Percentiles rank a stretch among this genome's conserved stretches.
Conservation (phyloP, 2,888 invertebrate genomes). For the Eumerus sabulonum region DNA sequence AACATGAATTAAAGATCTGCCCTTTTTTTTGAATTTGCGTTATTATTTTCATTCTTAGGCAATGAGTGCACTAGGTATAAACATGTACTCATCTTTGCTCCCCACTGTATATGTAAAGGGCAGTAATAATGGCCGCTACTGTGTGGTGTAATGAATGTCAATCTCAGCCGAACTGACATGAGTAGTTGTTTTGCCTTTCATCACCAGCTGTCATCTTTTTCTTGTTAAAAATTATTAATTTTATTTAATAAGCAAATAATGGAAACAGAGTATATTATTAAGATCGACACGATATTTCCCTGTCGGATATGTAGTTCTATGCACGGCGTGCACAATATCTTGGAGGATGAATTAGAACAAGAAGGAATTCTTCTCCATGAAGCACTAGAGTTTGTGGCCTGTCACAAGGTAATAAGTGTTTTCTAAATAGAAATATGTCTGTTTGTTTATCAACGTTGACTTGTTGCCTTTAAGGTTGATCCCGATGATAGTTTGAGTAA, state of each 20-base stretch:
- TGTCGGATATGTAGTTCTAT: slow-evolving; percentile 36
- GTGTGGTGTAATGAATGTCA: too few species aligned
- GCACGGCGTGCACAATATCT: slow-evolving; percentile 7
- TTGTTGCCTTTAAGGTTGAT: slow-evolving; percentile 39
- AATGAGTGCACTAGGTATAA: too few species aligned
- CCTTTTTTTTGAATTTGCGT: too few species aligned
- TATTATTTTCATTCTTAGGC: too few species aligned
- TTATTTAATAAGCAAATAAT: slow-evolving; percentile 3
- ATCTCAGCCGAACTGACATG: too few species aligned
- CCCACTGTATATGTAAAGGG: too few species aligned
- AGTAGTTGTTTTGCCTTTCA: too few species aligned
- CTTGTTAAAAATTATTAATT: too few species aligned
- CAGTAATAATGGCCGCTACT: too few species aligned
- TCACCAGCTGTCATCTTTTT: too few species aligned
- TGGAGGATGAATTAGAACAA: slow-evolving; percentile 13
- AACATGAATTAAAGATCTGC: too few species aligned
- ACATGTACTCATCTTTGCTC: too few species aligned
- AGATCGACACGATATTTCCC: slow-evolving; percentile 2
- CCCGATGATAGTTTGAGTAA: slow-evolving; percentile 43
- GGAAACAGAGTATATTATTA: slow-evolving; percentile 7
- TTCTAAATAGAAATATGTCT: neutral
- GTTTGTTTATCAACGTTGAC: neutral
- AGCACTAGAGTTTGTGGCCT: slow-evolving; percentile 45
- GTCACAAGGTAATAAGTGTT: slow-evolving; percentile 28
- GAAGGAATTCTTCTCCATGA: slow-evolving; percentile 36